Conservation (phyloP, 2,797 vertebrate species). For the Erpetoichthys calabaricus region DNA sequence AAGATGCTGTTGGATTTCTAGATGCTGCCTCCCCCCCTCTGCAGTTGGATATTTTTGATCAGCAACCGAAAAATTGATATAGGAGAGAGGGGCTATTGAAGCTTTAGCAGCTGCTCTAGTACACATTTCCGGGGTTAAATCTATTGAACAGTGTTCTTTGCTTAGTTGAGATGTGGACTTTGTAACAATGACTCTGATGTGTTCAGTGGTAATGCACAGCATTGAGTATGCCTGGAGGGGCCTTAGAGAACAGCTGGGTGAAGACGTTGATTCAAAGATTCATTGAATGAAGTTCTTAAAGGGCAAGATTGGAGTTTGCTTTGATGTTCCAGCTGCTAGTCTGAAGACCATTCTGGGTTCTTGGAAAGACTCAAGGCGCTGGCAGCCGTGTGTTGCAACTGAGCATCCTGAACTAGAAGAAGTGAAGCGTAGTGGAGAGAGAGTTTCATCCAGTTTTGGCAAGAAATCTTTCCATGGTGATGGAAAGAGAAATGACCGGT, state of each 20-base stretch:
- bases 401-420: constrained; percentile 80
- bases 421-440: constrained; percentile 30
- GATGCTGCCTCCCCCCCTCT: constrained; percentile 41
- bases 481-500: constrained; percentile 23
- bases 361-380: constrained; percentile 75
- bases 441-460: constrained; percentile 26
- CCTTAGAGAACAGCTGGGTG: constrained; percentile 84
- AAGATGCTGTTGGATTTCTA: constrained; percentile 47
- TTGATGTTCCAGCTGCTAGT: constrained; percentile 67
- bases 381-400: constrained; percentile 68
- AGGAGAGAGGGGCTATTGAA: constrained; percentile 70
- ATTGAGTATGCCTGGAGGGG: constrained; percentile 73
- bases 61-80: constrained; percentile 72
- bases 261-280: constrained; percentile 61
- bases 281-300: constrained; percentile 77
- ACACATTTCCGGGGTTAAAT: constrained; percentile 81
- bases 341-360: constrained; percentile 73
- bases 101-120: constrained; percentile 85
- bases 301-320: constrained; percentile 81
- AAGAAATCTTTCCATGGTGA: constrained; percentile 42
- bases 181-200: constrained; percentile 68
- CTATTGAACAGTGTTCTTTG: constrained; percentile 76
- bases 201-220: constrained; percentile 72
- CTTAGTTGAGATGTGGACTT: constrained; percentile 75
- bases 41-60: constrained; percentile 70